Evolutionary conservation across 2,888 invertebrate genomes (phyloP), one percentile per base, ranked within the genome.

Genomic region (Dasysyrphus tricinctus): DNA sequence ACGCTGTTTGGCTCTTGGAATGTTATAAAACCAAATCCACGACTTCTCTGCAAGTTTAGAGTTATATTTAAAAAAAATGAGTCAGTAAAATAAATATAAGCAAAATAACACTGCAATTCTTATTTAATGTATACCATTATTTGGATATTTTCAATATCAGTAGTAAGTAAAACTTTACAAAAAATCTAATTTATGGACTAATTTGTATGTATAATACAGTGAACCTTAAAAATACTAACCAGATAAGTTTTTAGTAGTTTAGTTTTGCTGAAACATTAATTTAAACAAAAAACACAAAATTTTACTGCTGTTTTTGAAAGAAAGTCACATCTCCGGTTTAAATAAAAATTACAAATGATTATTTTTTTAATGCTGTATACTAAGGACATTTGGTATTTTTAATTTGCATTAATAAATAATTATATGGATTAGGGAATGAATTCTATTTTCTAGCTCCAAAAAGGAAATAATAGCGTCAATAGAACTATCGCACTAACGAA

Each of bases 1-100:
- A 98, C 97, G 91, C 97, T 96, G 89, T 96, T 95, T 78, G 97
- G 96, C 93, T 97, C 97, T 93, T 97, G 96, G 94, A 98, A 98
- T 91, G 97, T 97, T 93, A 98, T 97, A 94, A 98, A 98, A 91
- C 97, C 91, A 93, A 98, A 98, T 91, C 97, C 98, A 93, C 98
- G 96, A 94, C 97, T 97, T 92, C 97, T 96, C 97, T 98, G 95
- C 91, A 95, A 94, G 12, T 63, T 70, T 54, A 61, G 6, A 75
- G 47, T 63, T 54, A 37, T 42, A 32, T 39, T 7, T 24, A 1
- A 65, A 49, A 72, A 16, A 47, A 34, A 16, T 24, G 51, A 51
- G 16, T 51, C 24, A 29, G 12, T 29, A 32, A 1, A 32, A n/a
- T 29, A 32, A 51, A 24, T 29, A 3, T 32, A 54, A 29, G 8